Evolutionary conservation across 2,113 vertebrate species (phyloP).

Genomic region (Pao palembangensis): DNA sequence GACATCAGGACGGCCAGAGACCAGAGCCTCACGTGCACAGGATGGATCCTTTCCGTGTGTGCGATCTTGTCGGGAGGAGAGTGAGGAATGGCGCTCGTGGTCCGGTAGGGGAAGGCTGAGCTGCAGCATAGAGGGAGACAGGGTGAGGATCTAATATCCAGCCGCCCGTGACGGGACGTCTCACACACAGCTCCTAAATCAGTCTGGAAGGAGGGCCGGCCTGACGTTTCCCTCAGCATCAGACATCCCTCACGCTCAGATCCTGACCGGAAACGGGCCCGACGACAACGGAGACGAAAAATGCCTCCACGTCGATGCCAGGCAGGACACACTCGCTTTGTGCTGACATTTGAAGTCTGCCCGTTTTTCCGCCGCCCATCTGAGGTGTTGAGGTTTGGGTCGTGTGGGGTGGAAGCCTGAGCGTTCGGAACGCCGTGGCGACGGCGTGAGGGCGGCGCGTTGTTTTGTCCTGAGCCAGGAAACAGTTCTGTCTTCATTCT

Average conservation of each 20-base stretch:
- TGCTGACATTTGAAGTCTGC: constrained; percentile 23
- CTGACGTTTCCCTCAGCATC: constrained; percentile 60
- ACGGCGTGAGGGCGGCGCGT: constrained; percentile 35
- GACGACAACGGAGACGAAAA: constrained; percentile 22
- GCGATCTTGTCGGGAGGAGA: neutral
- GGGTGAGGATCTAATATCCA: constrained; percentile 41
- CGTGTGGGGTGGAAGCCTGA: constrained; percentile 8
- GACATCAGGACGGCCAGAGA: constrained; percentile 18
- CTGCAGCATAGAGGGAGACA: neutral
- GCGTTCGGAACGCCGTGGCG: constrained; percentile 33
- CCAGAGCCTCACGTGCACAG: too few relatives aligned
- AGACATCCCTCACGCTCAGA: constrained; percentile 39
- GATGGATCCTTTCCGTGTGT: too few relatives aligned
- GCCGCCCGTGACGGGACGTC: constrained; percentile 56
- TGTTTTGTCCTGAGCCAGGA: constrained; percentile 52
- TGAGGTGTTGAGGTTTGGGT: constrained; percentile 30
- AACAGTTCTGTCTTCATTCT: constrained; percentile 52
- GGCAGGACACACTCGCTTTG: constrained; percentile 6
- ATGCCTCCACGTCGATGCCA: constrained; percentile 10
- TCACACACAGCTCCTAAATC: constrained; percentile 12
- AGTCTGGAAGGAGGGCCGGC: constrained; percentile 40
- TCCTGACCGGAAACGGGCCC: constrained; percentile 39
- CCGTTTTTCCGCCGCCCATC: constrained; percentile 19
- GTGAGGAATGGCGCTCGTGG: neutral
- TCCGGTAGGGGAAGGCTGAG: too few relatives aligned